Evolutionary conservation across 2,797 vertebrate genomes (phyloP), one percentile per base, ranked within the genome.

Genomic region (Xenopus petersii): DNA sequence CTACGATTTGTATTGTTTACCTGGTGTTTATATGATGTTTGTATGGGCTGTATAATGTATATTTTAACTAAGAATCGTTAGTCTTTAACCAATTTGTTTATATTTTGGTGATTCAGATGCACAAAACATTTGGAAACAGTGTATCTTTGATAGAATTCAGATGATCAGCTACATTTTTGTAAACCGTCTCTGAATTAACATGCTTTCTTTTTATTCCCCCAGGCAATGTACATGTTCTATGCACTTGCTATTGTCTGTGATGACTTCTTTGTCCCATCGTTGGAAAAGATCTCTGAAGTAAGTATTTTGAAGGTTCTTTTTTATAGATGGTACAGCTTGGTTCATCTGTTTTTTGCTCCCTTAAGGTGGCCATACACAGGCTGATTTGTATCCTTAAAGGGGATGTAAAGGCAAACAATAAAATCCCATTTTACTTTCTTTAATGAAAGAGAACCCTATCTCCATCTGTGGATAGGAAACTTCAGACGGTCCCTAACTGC

Each of bases 181-280:
- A 4, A 2, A 30, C 1, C 26, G 10, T 65, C 4, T 67, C 30
- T 63, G 42, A 79, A 70, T 74, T 26, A 60, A 60, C 60, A 67
- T 15, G 77, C 26, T 67, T 83, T 81, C 60, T 58, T 79, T 4
- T 79, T 87, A 10, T 54, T 62, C 46, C 66, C 30, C 10, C 85
- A 98, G 96, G 93, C 95, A 0, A 93, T 98, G 88, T 98, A 98
- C 84, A 98, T 98, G 96, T 98, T 98, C 86, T 98, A 96, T 1
- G 96, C 96, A 0, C 85, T 98, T 87, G 97, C 97, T 1, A 89
- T 98, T 54, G 94, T 98, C 73, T 98, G 97, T 9, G 97, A 98
- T 42, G 97, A 98, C 90, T 98, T 98, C 91, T 98, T 98, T 24
- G 97, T 98, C 60, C 97, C 97, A 48, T 98, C 95, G 0, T 85